Evolutionary conservation across 2,797 vertebrate genomes (phyloP).

Genomic region (Anas capensis): DNA sequence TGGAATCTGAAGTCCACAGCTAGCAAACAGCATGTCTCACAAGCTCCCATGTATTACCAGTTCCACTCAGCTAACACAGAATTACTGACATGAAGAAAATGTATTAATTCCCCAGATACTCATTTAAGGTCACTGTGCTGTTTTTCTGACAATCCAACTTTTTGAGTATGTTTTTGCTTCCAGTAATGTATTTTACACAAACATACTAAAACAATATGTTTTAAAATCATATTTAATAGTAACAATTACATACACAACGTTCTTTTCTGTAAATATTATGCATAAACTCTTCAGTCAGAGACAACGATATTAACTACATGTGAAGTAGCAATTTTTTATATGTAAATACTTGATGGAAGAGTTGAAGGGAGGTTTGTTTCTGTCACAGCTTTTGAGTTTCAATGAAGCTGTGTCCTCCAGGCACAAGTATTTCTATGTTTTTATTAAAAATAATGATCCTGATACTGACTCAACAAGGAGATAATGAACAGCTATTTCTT

Average conservation of each 20-base stretch:
- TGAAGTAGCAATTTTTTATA: not conserved
- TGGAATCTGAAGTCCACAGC: not conserved
- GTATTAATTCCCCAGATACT: not conserved
- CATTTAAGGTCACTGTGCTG: not conserved
- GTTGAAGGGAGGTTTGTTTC: not conserved
- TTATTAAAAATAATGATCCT: not conserved
- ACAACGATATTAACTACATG: not conserved
- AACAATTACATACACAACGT: not conserved
- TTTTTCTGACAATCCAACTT: not conserved
- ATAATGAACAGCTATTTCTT: not conserved
- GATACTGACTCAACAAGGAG: not conserved
- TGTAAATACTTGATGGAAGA: not conserved
- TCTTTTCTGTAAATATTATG: not conserved
- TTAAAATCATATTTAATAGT: not conserved
- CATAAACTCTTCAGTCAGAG: not conserved
- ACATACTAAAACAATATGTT: not conserved
- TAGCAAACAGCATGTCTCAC: not conserved
- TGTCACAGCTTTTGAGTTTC: not conserved
- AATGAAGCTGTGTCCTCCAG: not conserved
- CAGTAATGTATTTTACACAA: not conserved
- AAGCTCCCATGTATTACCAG: not conserved
- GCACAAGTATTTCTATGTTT: conserved; percentile 6
- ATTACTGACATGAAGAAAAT: not conserved
- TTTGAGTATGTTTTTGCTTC: not conserved
- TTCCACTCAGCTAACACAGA: not conserved